These are phyloP conservation scores for Euphydryas editha DNA, from an alignment of 2,888 invertebrate genomes.

Conservation along the genomic window DNA sequence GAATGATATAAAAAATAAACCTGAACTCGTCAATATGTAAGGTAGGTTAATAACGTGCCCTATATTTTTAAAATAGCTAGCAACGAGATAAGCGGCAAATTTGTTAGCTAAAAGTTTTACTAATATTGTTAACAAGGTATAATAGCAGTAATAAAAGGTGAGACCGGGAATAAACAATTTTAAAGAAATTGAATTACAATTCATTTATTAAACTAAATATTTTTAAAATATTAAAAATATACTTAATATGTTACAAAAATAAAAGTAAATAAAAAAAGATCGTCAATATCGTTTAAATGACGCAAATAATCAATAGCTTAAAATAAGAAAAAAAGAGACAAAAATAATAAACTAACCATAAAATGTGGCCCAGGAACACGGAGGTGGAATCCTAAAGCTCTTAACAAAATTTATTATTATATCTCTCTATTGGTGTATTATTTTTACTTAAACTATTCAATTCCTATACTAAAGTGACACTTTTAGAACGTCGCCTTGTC, in stretches of 20 bases:
- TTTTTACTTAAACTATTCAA: slow-evolving; percentile 79
- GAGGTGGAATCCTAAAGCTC: slow-evolving; percentile 69
- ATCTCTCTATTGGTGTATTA: slow-evolving; percentile 75
- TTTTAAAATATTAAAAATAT: slow-evolving; percentile 58
- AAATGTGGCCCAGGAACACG: slow-evolving; percentile 70
- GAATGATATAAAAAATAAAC: neutral
- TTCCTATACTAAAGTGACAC: slow-evolving; percentile 76
- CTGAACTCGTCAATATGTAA: neutral
- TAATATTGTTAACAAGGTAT: slow-evolving; percentile 53
- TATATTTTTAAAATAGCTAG: slow-evolving; percentile 15
- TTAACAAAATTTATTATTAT: slow-evolving; percentile 69
- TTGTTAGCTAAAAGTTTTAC: slow-evolving; percentile 42
- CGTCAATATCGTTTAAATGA: slow-evolving; percentile 60
- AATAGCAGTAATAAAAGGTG: slow-evolving; percentile 3
- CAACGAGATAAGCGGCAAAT: slow-evolving; percentile 1
- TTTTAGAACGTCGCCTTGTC: slow-evolving; percentile 42
- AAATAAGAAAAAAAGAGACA: slow-evolving; percentile 57
- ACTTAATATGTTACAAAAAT: slow-evolving; percentile 73
- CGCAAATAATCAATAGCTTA: slow-evolving; percentile 63
- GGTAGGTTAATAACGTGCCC: slow-evolving; percentile 8
- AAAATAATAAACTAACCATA: slow-evolving; percentile 57
- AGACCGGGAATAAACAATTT: slow-evolving; percentile 3
- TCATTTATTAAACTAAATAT: neutral
- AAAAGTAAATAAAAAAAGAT: slow-evolving; percentile 68
- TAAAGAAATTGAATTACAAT: slow-evolving; percentile 9